A percentile compares a stretch with the other conserved stretches of the same genome.
phyloP scores from a whole-genome alignment of 2,888 invertebrate genomes.

The Aphidius colemani region DNA sequence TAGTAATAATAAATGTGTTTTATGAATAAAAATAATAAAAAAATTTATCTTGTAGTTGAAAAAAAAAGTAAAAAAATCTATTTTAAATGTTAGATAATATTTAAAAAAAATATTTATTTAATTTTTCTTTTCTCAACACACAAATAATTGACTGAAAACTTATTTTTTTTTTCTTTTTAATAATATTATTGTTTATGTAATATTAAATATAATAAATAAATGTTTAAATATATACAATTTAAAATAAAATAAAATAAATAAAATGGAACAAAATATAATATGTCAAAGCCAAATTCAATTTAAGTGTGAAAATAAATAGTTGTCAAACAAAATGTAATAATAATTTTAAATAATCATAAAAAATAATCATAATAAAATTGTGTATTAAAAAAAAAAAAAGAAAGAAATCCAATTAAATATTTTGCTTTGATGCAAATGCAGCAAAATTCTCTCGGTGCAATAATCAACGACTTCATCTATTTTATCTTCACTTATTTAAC shows the following conservation, averaged over 20 bases:
- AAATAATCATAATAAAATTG: constrained; percentile 8
- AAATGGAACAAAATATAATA: too few relatives aligned
- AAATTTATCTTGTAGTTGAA: background rate
- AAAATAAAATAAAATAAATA: constrained; percentile 2
- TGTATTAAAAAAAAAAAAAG: constrained; percentile 1
- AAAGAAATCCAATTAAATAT: constrained; percentile 3
- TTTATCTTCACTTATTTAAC: too few relatives aligned
- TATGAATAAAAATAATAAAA: too few relatives aligned
- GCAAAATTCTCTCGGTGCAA: constrained; percentile 22
- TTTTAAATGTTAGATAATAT: background rate
- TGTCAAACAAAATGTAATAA: too few relatives aligned
- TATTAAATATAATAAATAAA: constrained; percentile 9
- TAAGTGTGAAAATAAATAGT: too few relatives aligned
- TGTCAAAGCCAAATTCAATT: too few relatives aligned
- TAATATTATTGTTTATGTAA: constrained; percentile 2
- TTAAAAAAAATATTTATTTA: too few relatives aligned
- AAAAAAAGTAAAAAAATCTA: constrained; percentile 12
- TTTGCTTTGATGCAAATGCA: constrained; percentile 8
- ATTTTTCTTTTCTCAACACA: background rate
- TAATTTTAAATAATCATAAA: constrained; percentile 3
- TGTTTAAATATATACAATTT: constrained; percentile 1
- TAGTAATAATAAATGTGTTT: too few relatives aligned
- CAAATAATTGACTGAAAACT: background rate
- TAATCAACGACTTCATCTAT: background rate
- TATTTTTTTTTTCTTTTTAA: constrained; percentile 2